Conservation (phyloP, 2,797 vertebrate species). For the Spheniscus humboldti region DNA sequence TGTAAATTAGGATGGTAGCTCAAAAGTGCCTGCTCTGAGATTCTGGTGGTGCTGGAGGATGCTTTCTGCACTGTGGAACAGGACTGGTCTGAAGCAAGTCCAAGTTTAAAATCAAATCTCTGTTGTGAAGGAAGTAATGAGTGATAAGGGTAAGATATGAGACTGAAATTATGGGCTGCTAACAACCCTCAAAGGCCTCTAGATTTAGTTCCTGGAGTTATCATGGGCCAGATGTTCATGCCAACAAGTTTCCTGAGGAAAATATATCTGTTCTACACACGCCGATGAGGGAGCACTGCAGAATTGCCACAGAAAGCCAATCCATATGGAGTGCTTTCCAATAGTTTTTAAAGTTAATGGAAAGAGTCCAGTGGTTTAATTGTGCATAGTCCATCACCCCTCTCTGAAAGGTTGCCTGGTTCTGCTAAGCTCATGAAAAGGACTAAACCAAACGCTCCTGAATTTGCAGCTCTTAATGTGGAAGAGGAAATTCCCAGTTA, state of each 20-base stretch:
- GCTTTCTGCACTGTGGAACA: background rate
- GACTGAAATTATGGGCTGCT: slow-evolving; percentile 18
- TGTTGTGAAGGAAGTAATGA: slow-evolving; percentile 36
- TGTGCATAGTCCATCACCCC: background rate
- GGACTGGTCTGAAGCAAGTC: background rate
- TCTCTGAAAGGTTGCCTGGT: background rate
- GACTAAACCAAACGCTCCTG: background rate
- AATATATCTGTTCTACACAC: background rate
- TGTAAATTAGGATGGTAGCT: background rate
- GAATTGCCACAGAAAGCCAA: background rate
- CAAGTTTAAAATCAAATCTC: background rate
- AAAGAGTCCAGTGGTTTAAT: slow-evolving; percentile 11
- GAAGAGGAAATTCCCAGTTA: slow-evolving; percentile 22
- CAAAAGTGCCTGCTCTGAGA: background rate
- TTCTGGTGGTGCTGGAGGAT: background rate
- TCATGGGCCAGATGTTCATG: slow-evolving; percentile 6
- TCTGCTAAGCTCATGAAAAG: background rate
- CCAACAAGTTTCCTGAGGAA: slow-evolving; percentile 38
- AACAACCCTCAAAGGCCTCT: slow-evolving; percentile 3
- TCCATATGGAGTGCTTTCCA: background rate
- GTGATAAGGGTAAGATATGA: slow-evolving; percentile 7
- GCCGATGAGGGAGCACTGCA: background rate
- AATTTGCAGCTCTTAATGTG: background rate
- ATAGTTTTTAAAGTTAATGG: background rate
- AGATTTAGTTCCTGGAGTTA: slow-evolving; percentile 13